Conservation (phyloP, 2,888 invertebrate species). For the Laspeyria flexula region DNA sequence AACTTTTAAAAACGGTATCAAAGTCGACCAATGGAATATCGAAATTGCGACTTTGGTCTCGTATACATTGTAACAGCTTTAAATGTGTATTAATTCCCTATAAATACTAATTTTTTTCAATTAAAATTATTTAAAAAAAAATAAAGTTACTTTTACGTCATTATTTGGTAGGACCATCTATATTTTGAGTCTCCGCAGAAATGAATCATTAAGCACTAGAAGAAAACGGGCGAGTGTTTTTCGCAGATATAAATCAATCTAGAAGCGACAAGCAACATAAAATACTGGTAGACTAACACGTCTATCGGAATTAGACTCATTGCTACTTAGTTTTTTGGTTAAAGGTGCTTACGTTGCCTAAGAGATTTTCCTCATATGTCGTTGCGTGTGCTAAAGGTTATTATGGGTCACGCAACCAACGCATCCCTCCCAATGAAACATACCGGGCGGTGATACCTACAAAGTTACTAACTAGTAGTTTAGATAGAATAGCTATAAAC, state of each 20-base stretch:
- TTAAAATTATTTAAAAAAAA: too few relatives aligned
- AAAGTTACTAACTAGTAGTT: background rate
- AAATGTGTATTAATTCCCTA: too few relatives aligned
- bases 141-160: too few relatives aligned
- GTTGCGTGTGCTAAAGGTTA: conserved; percentile 4
- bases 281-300: conserved; percentile 28
- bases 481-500: background rate
- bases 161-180: too few relatives aligned
- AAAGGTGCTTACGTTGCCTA: background rate
- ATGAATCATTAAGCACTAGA: conserved; percentile 61
- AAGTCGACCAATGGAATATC: too few relatives aligned
- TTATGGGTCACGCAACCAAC: background rate
- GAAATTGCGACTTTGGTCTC: too few relatives aligned
- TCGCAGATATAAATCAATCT: conserved; percentile 38
- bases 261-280: conserved; percentile 35
- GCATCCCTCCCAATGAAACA: background rate
- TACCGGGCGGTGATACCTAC: too few relatives aligned
- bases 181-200: conserved; percentile 48
- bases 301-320: conserved; percentile 16
- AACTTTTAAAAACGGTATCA: too few relatives aligned
- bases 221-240: conserved; percentile 19
- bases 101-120: too few relatives aligned
- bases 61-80: too few relatives aligned
- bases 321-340: background rate
- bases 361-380: conserved; percentile 3